phyloP scores from a whole-genome alignment of 2,888 invertebrate genomes.

The Molorchus minor region DNA sequence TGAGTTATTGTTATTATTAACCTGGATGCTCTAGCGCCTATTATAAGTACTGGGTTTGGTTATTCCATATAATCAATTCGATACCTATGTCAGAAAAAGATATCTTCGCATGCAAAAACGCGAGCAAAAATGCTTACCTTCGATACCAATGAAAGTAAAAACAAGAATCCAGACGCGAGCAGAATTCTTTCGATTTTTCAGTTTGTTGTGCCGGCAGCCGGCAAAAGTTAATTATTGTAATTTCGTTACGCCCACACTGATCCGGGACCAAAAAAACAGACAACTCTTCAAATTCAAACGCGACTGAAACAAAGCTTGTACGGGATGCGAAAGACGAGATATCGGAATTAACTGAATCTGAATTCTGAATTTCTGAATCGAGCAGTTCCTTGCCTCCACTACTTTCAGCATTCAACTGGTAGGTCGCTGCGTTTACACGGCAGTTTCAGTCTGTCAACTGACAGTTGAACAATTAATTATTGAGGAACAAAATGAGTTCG shows the following conservation, averaged over 20 bases:
- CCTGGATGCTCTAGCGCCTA: not conserved
- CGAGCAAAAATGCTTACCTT: constrained; percentile 10
- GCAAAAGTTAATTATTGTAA: too few relatives aligned
- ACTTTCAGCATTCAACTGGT: constrained; percentile 13
- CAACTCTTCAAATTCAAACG: constrained; percentile 12
- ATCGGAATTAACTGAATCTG: not conserved
- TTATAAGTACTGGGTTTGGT: too few relatives aligned
- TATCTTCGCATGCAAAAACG: too few relatives aligned
- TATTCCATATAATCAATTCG: too few relatives aligned
- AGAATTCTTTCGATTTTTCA: not conserved
- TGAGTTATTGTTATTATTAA: constrained; percentile 21
- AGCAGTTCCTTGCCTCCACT: too few relatives aligned
- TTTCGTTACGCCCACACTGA: constrained; percentile 21
- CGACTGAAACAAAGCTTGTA: not conserved
- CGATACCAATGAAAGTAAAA: constrained; percentile 1
- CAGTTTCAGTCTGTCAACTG: not conserved
- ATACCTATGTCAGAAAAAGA: too few relatives aligned
- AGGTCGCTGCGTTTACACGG: constrained; percentile 28
- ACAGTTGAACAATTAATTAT: too few relatives aligned
- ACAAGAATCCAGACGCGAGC: too few relatives aligned
- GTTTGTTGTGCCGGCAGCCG: constrained; percentile 1
- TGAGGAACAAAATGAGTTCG: too few relatives aligned
- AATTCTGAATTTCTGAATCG: not conserved
- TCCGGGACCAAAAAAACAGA: constrained; percentile 8
- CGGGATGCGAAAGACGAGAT: constrained; percentile 1